Conservation (phyloP, 2,797 vertebrate species). For the Onychomys leucogaster region DNA sequence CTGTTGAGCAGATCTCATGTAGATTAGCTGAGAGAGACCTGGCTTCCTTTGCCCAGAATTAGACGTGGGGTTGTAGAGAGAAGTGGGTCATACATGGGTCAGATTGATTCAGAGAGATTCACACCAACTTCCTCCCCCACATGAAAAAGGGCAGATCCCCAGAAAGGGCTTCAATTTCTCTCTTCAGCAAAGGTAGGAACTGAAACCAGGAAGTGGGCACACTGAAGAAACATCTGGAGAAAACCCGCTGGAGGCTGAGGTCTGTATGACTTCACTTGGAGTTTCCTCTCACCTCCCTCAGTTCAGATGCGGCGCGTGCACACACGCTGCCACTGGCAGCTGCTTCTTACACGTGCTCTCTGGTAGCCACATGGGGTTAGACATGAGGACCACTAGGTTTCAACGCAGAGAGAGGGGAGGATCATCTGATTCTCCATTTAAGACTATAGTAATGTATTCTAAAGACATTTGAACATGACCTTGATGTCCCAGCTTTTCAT, state of each 20-base stretch:
- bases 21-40: background rate
- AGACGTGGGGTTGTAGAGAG: background rate
- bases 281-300: slow-evolving; percentile 41
- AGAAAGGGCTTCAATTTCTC: background rate
- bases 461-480: background rate
- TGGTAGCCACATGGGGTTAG: no score
- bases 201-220: slow-evolving; percentile 75
- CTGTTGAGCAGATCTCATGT: background rate
- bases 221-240: slow-evolving; percentile 58
- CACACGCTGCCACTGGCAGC: background rate
- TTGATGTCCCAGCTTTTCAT: background rate
- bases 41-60: background rate
- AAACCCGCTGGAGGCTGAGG: slow-evolving; percentile 64
- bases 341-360: background rate
- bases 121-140: background rate
- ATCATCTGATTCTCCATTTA: background rate
- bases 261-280: slow-evolving; percentile 77
- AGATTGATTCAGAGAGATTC: slow-evolving; percentile 32
- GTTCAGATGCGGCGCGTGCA: background rate
- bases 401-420: background rate
- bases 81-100: background rate
- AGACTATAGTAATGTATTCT: background rate
- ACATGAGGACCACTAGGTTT: background rate
- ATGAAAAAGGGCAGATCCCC: background rate
- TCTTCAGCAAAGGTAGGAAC: slow-evolving; percentile 58